phyloP scores from a whole-genome alignment of 2,797 vertebrate species.

The Anguilla anguilla region DNA sequence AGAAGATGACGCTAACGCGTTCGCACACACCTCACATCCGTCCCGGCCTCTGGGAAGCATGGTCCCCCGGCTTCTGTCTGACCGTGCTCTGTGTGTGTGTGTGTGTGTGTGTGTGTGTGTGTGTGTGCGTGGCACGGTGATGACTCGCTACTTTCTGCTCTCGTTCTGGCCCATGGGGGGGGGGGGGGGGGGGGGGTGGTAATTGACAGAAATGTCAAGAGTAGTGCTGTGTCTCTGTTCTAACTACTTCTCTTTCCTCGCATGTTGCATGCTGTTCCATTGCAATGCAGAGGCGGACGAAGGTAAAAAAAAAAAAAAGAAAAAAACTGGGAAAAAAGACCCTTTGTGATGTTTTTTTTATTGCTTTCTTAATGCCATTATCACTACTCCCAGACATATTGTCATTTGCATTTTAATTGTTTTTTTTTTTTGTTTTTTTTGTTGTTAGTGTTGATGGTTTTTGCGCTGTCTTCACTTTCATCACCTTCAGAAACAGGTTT shows the following conservation, averaged over 20 bases:
- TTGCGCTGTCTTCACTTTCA: constrained; percentile 31
- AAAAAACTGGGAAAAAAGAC: constrained; percentile 44
- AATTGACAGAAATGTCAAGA: background rate
- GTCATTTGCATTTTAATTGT: constrained; percentile 73
- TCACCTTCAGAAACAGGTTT: constrained; percentile 7
- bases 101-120: background rate
- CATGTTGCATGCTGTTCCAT: constrained; percentile 94
- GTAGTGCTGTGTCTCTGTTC: constrained; percentile 58
- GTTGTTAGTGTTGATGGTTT: background rate
- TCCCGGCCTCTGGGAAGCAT: background rate
- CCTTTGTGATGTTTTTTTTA: constrained; percentile 51
- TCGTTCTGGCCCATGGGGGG: background rate
- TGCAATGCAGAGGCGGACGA: constrained; percentile 89
- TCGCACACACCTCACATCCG: background rate
- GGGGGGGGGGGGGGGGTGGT: background rate
- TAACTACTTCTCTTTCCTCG: constrained; percentile 87
- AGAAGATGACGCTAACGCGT: background rate
- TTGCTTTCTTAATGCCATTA: constrained; percentile 55
- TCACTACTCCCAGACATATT: constrained; percentile 59
- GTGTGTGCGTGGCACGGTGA: background rate
- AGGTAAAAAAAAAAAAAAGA: constrained; percentile 83
- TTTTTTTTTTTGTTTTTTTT: constrained; percentile 41
- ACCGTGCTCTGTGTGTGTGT: background rate
- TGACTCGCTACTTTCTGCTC: background rate
- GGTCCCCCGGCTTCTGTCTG: background rate